Evolutionary conservation across 1,140 invertebrate genomes (phyloP), one percentile per base, ranked within the genome.

Genomic region (Berghia stephanieae): DNA sequence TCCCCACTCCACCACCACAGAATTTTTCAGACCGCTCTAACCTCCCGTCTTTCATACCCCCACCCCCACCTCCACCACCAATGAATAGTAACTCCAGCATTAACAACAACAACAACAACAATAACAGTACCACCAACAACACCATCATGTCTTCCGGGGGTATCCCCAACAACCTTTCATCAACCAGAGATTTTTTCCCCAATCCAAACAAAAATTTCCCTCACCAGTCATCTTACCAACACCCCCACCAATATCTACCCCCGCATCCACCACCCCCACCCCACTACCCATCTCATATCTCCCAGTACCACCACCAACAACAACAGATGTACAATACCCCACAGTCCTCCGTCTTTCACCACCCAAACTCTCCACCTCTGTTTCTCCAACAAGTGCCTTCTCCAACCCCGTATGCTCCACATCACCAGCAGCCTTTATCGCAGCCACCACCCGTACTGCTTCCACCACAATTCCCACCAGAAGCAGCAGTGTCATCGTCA

Each of bases 1-100:
- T 76, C 1, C 74, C 74, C 8, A 63, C 67, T 31, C 74, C 74
- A 1, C 2, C 68, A 13, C 67, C 68, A 18, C 74, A 60, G 2
- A 76, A 76, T n/a, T 76, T 67, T 43, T 76, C 74, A 13, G 74
- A 76, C n/a, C 40, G 36, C n/a, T 42, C 34, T 55, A 13, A 21
- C 27, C 34, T 3, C 36, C 46, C 16, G 4, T 6, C 2, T 5
- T 24, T 6, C 24, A 1, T 63, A 43, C 0, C 55, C 2, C 2
- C 18, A 38, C 36, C 3, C 8, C 10, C 72, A 75, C 10, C 34
- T 40, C 2, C 18, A 60, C 38, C 72, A 75, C 2, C 55, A n/a
- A n/a, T n/a, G n/a, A n/a, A n/a, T n/a, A n/a, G n/a, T n/a, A n/a
- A n/a, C n/a, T n/a, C n/a, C n/a, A n/a, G n/a, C n/a, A n/a, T n/a